Evolutionary conservation across 2,888 invertebrate species (phyloP), one percentile per base, ranked within the genome.

Genomic region (Drosophila yooni): DNA sequence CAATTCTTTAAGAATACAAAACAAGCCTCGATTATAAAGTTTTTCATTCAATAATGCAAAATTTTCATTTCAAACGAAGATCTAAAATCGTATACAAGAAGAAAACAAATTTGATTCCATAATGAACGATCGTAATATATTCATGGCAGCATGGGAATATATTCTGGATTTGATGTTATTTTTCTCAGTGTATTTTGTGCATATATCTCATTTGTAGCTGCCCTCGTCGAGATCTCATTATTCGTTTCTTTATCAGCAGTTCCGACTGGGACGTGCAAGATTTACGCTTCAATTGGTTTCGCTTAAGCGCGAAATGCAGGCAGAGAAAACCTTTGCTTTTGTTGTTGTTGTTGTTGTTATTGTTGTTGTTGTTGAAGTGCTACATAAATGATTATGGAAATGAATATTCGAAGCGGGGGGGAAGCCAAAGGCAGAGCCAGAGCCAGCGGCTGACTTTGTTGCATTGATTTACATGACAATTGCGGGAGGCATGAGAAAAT

Each of bases 241-340:
- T 82, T 52, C 68, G 80, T 68, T 72, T 71, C 86, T 83, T 80
- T 88, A 88, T 71, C 78, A 61, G 64, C 65, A 63, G 51, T 65
- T 52, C 48, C 43, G 56, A 79, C 34, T 64, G 73, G 62, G 71
- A 88, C 82, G 79, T 83, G 84, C 76, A 80, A 85, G 88, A 89
- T 89, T 89, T 85, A 83, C 86, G 88, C 83, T 88, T 87, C 88
- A 85, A 87, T 85, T 88, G 89, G 80, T 85, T 88, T 85, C 82
- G 69, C 82, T 88, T 80, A 82, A 82, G 89, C 88, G 79, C 70
- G 77, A 86, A 89, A 84, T 81, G 85, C 77, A 65, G 88, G 75
- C 81, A 73, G 64, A 52, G 50, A 65, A 66, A 59, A 50, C 60
- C 52, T 80, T 50, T 57, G 48, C 40, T 54, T 5, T 60, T 61